Base-by-base conservation (phyloP, 2,888 invertebrate genomes). In the Hirtodrosophila alboralis region DNA sequence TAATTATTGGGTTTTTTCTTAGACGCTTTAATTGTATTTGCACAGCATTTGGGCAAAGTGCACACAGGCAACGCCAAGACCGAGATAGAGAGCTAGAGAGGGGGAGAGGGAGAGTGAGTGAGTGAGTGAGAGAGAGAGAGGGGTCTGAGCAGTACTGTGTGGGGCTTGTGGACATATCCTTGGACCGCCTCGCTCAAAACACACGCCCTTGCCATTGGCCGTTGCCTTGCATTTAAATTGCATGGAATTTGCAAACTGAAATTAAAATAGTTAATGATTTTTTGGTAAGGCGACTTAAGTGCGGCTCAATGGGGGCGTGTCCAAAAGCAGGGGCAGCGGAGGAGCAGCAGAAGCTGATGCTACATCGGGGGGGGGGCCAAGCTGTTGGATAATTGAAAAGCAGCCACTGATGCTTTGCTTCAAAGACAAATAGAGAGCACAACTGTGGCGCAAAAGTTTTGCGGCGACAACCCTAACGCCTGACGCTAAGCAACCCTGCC, bases 251-350 rank as follows among this genome's bases (percentile, higher is more conserved):
- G 76, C 84, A 62, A 79, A 84, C 79, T 84, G 84, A 84, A 79
- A 79, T 84, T 84, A 84, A 79, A 79, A 79, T 79, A 84, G 79
- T 84, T 84, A 84, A 79, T 79, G 79, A 79, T 79, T 79, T 79
- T 77, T 80, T 84, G 83, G 83, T 83, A 79, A 75, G 72, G 77
- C 77, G 75, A 77, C 77, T 77, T 74, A 75, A 75, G 75, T 77
- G 77, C 70, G 63, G 44, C 75, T 60, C 71, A 56, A 69, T 58
- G 75, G 68, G 62, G 70, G 72, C 58, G 70, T 60, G 41, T n/a
- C n/a, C n/a, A n/a, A n/a, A n/a, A n/a, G n/a, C n/a, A n/a, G n/a
- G n/a, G n/a, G n/a, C n/a, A n/a, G n/a, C n/a, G n/a, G n/a, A n/a
- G n/a, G n/a, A n/a, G n/a, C n/a, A n/a, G n/a, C n/a, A n/a, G n/a